phyloP scores from a whole-genome alignment of 2,888 invertebrate genomes.

The Trichogramma dendrolimi region DNA sequence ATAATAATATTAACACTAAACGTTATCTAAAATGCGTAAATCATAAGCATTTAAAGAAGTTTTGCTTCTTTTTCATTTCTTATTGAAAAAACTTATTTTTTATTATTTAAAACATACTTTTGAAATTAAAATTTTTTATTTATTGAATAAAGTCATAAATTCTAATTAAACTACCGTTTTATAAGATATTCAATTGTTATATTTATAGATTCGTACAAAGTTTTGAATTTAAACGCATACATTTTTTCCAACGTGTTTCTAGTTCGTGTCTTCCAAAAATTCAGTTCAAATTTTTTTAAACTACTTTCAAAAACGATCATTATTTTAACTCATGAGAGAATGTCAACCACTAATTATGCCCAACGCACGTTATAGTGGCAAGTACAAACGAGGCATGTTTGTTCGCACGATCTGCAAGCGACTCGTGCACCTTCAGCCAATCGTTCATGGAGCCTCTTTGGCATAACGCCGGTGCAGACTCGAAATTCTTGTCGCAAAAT shows the following conservation, averaged over 20 bases:
- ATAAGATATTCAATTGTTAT: background rate
- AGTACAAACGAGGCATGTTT: background rate
- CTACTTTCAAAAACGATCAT: no score
- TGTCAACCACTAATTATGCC: no score
- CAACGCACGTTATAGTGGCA: background rate
- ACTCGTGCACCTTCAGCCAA: constrained; percentile 28
- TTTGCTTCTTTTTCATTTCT: background rate
- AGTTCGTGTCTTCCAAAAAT: no score
- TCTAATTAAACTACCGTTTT: background rate
- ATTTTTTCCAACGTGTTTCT: no score
- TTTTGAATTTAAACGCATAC: no score
- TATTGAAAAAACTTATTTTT: background rate
- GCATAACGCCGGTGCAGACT: constrained; percentile 26
- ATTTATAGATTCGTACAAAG: no score
- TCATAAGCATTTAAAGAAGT: background rate
- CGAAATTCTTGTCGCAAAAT: constrained; percentile 45
- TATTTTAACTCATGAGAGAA: no score
- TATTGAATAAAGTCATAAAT: background rate
- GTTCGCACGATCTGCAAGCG: constrained; percentile 14
- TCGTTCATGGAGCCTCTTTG: constrained; percentile 32
- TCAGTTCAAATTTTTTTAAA: no score
- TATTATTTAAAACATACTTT: background rate
- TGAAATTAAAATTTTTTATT: background rate
- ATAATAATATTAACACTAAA: background rate
- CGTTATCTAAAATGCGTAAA: background rate